These are phyloP conservation scores for Atractosteus spatula DNA, from an alignment of 2,113 vertebrate genomes.

Conservation along the genomic window DNA sequence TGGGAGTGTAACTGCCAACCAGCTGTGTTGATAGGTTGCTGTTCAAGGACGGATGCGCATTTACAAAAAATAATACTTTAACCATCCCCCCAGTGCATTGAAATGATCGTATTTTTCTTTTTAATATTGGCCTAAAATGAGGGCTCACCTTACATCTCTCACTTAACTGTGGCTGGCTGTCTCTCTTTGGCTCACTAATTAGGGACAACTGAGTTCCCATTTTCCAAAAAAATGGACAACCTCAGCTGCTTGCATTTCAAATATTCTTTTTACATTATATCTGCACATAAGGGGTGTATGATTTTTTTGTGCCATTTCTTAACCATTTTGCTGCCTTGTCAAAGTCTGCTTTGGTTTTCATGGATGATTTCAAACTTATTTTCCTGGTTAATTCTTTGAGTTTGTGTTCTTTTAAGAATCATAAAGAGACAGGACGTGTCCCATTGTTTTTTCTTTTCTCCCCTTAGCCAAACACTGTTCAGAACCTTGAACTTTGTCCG, in stretches of 20 bases:
- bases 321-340: no score
- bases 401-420: no score
- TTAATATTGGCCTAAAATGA: neutral
- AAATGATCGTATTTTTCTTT: neutral
- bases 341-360: no score
- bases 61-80: constrained; percentile 5
- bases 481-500: no score
- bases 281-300: no score
- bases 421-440: no score
- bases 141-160: neutral
- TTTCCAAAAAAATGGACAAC: neutral
- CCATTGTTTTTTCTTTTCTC: no score
- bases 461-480: no score
- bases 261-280: no score
- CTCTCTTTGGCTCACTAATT: neutral
- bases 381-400: no score
- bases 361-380: no score
- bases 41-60: constrained; percentile 6
- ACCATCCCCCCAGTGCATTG: neutral
- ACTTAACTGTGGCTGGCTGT: neutral
- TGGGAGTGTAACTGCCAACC: constrained; percentile 23
- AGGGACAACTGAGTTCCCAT: neutral
- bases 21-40: constrained; percentile 12
- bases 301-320: no score
- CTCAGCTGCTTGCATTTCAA: neutral